Conservation (phyloP, 2,113 vertebrate species). For the Charina bottae region DNA sequence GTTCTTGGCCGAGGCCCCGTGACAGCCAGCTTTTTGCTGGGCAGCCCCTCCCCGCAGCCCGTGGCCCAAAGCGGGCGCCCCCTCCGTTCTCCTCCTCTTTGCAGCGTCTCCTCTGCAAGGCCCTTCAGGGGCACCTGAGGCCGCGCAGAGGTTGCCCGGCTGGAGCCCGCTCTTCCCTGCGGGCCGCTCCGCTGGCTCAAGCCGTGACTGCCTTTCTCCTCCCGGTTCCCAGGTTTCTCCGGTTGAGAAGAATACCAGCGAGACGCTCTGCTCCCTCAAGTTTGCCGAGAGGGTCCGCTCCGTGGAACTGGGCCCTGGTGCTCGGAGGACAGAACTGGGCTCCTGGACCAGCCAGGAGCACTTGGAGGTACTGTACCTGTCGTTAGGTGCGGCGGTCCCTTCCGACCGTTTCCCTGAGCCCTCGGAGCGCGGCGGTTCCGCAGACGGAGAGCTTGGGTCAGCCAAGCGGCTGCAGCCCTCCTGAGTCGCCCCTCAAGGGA, state of each 20-base stretch:
- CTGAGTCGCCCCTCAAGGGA: background rate
- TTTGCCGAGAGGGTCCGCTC: slow-evolving; percentile 93
- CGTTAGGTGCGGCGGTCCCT: background rate
- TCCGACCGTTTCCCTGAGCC: background rate
- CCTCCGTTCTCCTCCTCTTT: too few species aligned
- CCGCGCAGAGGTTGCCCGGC: background rate
- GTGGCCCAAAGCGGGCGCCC: too few species aligned
- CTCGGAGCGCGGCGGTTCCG: background rate
- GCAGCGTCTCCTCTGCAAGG: background rate
- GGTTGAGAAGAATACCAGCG: slow-evolving; percentile 82
- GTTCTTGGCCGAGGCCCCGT: background rate
- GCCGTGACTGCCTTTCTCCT: slow-evolving; percentile 5
- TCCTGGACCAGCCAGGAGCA: slow-evolving; percentile 89
- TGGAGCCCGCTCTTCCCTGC: background rate
- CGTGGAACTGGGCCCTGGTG: slow-evolving; percentile 81
- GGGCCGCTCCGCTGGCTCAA: background rate
- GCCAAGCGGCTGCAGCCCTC: background rate
- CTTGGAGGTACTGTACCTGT: slow-evolving; percentile 79
- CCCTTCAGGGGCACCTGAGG: background rate
- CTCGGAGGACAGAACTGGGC: slow-evolving; percentile 78
- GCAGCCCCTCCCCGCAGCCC: too few species aligned
- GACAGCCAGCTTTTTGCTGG: background rate
- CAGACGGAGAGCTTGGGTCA: background rate
- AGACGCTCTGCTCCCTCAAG: slow-evolving; percentile 93
- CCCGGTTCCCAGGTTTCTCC: slow-evolving; percentile 83